Percentiles rank a stretch among this genome's conserved stretches.
These are phyloP conservation scores for Catajapyx aquilonaris DNA, from an alignment of 1,140 invertebrate species.

Conservation along the genomic window DNA sequence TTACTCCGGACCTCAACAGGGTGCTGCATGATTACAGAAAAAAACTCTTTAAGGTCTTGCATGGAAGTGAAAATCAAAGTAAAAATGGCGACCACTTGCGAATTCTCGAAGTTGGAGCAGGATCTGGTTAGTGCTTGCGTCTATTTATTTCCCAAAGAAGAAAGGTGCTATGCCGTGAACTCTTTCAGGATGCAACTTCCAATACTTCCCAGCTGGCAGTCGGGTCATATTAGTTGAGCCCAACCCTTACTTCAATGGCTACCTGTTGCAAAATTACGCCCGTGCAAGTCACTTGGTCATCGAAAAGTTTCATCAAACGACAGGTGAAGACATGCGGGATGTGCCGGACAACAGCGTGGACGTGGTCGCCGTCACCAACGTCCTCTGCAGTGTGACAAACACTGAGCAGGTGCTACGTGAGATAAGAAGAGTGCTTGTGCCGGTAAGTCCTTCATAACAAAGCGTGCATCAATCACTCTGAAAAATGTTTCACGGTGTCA, in stretches of 20 bases:
- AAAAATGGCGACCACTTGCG: neutral
- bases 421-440: no score
- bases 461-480: no score
- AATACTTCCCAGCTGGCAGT: constrained; percentile 16
- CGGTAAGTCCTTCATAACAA: no score
- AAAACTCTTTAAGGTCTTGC: neutral
- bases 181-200: constrained; percentile 15
- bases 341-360: constrained; percentile 14
- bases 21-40: neutral
- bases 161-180: no score
- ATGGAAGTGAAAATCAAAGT: neutral
- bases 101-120: neutral
- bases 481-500: no score
- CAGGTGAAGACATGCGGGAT: constrained; percentile 14
- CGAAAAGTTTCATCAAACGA: constrained; percentile 13
- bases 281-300: constrained; percentile 14
- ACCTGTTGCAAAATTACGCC: constrained; percentile 11
- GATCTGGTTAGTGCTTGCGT: neutral
- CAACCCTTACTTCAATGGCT: constrained; percentile 14
- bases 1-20: neutral
- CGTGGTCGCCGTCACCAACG: constrained; percentile 15
- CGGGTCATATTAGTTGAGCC: constrained; percentile 16
- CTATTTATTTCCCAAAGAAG: no score
- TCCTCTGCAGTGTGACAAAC: constrained; percentile 16
- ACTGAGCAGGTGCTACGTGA: constrained; percentile 13